Base-by-base conservation (phyloP, 2,888 invertebrate genomes). In the Drosophila cracens region DNA sequence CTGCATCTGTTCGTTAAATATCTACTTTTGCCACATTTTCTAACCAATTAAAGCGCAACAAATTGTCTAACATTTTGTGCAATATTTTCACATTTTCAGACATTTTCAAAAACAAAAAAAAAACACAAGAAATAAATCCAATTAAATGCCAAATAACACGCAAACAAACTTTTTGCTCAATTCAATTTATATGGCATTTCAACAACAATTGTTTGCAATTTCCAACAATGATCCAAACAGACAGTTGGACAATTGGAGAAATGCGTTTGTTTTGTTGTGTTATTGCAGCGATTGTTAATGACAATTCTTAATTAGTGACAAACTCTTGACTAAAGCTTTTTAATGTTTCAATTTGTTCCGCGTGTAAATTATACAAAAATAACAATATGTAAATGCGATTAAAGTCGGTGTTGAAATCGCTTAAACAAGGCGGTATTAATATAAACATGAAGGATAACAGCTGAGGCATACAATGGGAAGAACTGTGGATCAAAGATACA, bases 31-130 rank as follows among this genome's bases (percentile, higher is more conserved):
- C 56, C 67, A 62, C 74, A 70, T 65, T 83, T 83, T 72, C 76
- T 76, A 83, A 80, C 85, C 87, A 87, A 87, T 87, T 87, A 87
- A 87, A 83, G 71, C 60, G 67, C 76, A 79, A 75, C 79, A 70
- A 83, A 73, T 68, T 74, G 75, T 70, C 67, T 65, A 81, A 79
- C 53, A 58, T 68, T 70, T 70, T 62, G 69, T 66, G 62, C 58
- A 62, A 40, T 34, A 38, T 31, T 58, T 63, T 48, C 40, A 51
- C 67, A 71, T 68, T 54, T 25, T 4, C 60, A 66, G 49, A 29
- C 60, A 48, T 10, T 40, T 13, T 13, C 3, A 21, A 16, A 8
- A 11, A 57, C 36, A 33, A 56, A 11, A 49, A 31, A 64, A 66
- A 74, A 27, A 63, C 38, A 60, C 49, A 43, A 60, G n/a, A 74